Evolutionary conservation across 1,140 invertebrate genomes (phyloP).

Genomic region (Idris sp.): DNA sequence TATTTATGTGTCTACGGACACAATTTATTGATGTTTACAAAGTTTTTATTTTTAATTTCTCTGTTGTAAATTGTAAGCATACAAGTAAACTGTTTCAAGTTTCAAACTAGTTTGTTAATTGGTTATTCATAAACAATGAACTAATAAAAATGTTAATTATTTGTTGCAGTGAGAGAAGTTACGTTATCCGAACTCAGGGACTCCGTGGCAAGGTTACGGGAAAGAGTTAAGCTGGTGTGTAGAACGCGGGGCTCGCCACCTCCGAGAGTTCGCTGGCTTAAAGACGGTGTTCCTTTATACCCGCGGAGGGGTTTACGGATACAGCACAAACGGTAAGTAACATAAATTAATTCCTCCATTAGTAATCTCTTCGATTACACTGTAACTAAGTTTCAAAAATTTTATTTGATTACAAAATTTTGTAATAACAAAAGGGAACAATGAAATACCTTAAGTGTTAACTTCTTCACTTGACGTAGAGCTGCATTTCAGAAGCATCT

Average conservation of each 20-base stretch:
- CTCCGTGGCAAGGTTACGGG: constrained; percentile 77
- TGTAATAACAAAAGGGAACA: constrained; percentile 31
- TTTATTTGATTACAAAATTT: constrained; percentile 21
- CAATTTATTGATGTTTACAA: no score
- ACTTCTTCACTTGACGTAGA: constrained; percentile 26
- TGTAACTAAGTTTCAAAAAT: constrained; percentile 13
- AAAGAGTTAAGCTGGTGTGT: constrained; percentile 83
- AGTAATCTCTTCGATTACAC: constrained; percentile 11
- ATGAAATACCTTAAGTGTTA: constrained; percentile 33
- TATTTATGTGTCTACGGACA: no score
- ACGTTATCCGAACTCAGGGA: constrained; percentile 77
- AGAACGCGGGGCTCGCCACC: constrained; percentile 83
- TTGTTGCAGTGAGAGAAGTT: constrained; percentile 76
- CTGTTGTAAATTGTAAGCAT: no score
- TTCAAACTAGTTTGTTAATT: background rate
- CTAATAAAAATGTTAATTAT: constrained; percentile 50
- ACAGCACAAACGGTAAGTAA: constrained; percentile 76
- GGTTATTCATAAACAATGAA: background rate
- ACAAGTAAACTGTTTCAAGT: no score
- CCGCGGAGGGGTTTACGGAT: constrained; percentile 78
- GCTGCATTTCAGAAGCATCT: constrained; percentile 14
- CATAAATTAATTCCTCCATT: constrained; percentile 13
- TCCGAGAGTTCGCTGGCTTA: constrained; percentile 85
- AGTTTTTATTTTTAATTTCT: no score
- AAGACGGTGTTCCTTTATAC: constrained; percentile 82